Percentiles rank a stretch among this genome's conserved stretches.
Conservation (phyloP, 2,797 vertebrate genomes). For the Clarias laeviceps region DNA sequence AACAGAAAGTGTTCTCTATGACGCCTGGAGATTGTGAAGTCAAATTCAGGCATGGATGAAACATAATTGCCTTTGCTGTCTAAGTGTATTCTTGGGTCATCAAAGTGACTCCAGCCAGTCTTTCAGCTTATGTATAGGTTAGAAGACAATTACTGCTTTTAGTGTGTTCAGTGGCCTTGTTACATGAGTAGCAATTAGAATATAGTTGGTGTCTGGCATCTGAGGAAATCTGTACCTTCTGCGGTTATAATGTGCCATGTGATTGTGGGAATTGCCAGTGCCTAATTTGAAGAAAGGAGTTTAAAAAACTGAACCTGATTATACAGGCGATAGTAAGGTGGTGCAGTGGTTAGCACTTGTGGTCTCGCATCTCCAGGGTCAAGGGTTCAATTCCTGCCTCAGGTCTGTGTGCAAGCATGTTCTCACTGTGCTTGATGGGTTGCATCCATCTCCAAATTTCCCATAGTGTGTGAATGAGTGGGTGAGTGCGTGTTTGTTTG, state of each 20-base stretch:
- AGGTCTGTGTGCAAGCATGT: too few species aligned
- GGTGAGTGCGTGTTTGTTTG: too few species aligned
- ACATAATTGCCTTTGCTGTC: neutral
- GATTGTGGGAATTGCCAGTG: neutral
- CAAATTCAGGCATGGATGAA: neutral
- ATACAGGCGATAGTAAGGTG: neutral
- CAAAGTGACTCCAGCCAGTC: neutral
- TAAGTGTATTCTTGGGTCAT: neutral
- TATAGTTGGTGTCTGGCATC: neutral
- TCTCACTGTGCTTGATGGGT: too few species aligned
- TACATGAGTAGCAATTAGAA: neutral
- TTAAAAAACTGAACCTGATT: neutral
- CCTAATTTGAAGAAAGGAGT: conserved; percentile 1
- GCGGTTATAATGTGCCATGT: neutral
- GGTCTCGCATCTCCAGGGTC: too few species aligned
- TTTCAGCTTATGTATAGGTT: neutral
- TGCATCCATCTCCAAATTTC: too few species aligned
- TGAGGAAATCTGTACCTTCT: neutral
- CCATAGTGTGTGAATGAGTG: too few species aligned
- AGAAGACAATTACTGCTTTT: neutral
- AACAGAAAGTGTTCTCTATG: neutral
- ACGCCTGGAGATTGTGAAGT: neutral
- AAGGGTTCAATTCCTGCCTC: too few species aligned
- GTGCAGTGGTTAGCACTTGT: too few species aligned
- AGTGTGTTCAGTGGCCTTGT: neutral